These are phyloP conservation scores for Miniopterus natalensis DNA, from an alignment of 2,113 vertebrate genomes.

Conservation along the genomic window DNA sequence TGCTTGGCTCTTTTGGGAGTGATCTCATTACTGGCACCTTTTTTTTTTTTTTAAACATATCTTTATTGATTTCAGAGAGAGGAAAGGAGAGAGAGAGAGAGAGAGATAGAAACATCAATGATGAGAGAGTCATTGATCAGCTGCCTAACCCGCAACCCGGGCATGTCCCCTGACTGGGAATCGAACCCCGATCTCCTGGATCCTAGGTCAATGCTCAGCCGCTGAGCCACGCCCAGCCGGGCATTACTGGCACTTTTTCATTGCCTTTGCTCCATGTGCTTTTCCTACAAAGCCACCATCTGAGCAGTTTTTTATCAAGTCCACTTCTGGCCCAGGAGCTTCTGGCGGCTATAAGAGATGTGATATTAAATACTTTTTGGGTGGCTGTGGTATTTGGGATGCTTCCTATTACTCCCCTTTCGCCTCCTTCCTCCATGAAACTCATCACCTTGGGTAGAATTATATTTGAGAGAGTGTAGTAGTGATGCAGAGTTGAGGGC, in stretches of 20 bases:
- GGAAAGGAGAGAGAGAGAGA: too few relatives aligned
- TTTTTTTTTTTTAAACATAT: not conserved
- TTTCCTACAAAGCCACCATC: not conserved
- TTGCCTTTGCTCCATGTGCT: not conserved
- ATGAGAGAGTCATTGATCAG: too few relatives aligned
- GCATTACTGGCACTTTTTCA: fast-evolving
- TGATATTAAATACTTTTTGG: not conserved
- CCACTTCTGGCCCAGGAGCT: not conserved
- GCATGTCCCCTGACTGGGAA: too few relatives aligned
- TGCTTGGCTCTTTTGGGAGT: not conserved
- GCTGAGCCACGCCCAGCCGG: too few relatives aligned
- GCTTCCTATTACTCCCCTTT: not conserved
- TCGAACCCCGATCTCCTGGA: too few relatives aligned
- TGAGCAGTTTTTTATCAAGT: not conserved
- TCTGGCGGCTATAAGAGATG: not conserved
- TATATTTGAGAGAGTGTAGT: not conserved
- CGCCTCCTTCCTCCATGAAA: not conserved
- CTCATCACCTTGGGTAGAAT: not conserved
- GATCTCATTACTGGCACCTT: too few relatives aligned
- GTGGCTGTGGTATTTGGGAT: not conserved
- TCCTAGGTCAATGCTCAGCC: too few relatives aligned
- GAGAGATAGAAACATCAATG: too few relatives aligned
- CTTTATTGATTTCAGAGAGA: too few relatives aligned
- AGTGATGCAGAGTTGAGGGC: not conserved
- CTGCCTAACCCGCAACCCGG: too few relatives aligned